These are phyloP conservation scores for Todus mexicanus DNA, from an alignment of 2,797 vertebrate species.

Conservation along the genomic window DNA sequence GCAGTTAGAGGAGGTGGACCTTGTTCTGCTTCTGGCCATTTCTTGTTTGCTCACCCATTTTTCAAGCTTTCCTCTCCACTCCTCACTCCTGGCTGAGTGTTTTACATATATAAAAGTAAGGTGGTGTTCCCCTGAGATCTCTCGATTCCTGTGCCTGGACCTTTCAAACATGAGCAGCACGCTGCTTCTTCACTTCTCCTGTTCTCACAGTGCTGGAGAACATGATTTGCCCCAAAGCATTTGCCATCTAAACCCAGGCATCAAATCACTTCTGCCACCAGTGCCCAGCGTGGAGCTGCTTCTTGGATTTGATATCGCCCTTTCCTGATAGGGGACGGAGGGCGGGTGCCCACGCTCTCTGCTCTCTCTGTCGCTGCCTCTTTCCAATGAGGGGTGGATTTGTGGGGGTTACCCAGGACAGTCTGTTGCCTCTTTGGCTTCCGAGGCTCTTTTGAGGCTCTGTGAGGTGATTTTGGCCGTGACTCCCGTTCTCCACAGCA, in stretches of 20 bases:
- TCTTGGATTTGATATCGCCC: background rate
- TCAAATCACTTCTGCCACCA: background rate
- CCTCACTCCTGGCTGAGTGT: background rate
- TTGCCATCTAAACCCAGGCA: background rate
- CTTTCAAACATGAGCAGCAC: background rate
- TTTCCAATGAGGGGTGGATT: background rate
- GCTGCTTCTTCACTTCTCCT: background rate
- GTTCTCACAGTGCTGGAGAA: background rate
- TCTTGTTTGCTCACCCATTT: background rate
- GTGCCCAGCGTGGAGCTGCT: background rate
- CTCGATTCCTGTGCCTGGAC: background rate
- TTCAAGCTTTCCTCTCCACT: background rate
- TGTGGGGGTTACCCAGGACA: background rate
- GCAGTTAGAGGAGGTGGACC: background rate
- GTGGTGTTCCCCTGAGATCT: background rate
- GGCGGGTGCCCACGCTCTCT: rapidly evolving
- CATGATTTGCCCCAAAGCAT: background rate
- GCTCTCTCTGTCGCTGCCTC: background rate
- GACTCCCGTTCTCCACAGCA: background rate
- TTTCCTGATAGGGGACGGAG: rapidly evolving
- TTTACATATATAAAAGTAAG: background rate
- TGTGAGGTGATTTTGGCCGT: background rate
- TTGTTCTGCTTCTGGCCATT: background rate
- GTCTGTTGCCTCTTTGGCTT: background rate
- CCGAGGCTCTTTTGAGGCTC: background rate